Base-by-base conservation (phyloP, 2,797 vertebrate genomes). In the Alca torda region DNA sequence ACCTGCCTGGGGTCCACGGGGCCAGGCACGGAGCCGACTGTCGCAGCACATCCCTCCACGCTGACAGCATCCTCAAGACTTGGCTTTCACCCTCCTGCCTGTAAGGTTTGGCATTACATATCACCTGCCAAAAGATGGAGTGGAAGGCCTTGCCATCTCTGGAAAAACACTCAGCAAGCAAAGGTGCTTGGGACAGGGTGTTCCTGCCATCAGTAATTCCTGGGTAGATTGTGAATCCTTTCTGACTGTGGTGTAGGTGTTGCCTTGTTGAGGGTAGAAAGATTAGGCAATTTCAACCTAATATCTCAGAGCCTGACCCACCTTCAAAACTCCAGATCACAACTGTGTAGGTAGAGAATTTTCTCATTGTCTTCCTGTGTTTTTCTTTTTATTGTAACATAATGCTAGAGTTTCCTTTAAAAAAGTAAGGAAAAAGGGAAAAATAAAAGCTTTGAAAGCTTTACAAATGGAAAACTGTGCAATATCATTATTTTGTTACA, bases 331-430 rank as follows among this genome's bases (percentile, higher is more conserved):
- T 20, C 5, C 5, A 28, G 12, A 17, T 54, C 30, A 26, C 8
- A 53, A 5, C 3, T 14, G 6, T 59, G 23, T 15, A 25, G 14
- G 13, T 4, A n/a, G 1, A 68, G 9, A 4, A 20, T 31, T 85
- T 69, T 3, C 7, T 21, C 3, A 0, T 15, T 0, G 0, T 16
- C 10, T 31, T 48, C 4, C 3, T 8, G 33, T 7, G 1, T 7
- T 16, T 11, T 12, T 3, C 0, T 43, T 39, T 13, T 4, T 3
- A 2, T 4, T 21, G 4, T 2, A 24, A 57, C 56, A 39, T 25
- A 16, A 25, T 10, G 8, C 4, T 51, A 26, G 13, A 13, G 4
- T 33, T 87, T 53, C 1, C 31, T 65, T 59, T 26, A 65, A 61
- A 9, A 0, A 53, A 41, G 6, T 4, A 24, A 63, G 3, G 8